Base-by-base conservation (phyloP, 1,140 invertebrate genomes). In the Papilio machaon region DNA sequence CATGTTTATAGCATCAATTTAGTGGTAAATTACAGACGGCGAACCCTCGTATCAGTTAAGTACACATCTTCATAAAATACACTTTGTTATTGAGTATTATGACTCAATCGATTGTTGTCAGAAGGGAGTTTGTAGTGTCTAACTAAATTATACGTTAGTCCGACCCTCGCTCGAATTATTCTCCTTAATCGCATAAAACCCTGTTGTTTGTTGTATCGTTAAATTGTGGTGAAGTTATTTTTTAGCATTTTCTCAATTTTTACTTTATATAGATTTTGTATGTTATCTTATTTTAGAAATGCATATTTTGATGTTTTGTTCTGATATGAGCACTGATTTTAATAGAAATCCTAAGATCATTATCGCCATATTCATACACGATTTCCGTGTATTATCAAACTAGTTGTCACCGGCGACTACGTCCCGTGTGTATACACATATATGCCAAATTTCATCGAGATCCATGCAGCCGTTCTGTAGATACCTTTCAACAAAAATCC, bases 31-130 rank as follows among this genome's bases (percentile, higher is more conserved):
- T 79, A 83, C 85, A 89, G 90, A 90, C 85, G 88, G 67, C 77
- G 81, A 90, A 83, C 89, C 91, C 90, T 83, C 85, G 64, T 85
- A 91, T 89, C 88, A 89, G 82, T 78, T 81, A 85, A 79, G 88
- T 83, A 93, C 86, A 92, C 89, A 92, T 92, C 90, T 91, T 91
- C 80, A 79, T 86, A 85, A 88, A 84, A 84, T 80, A 84, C 78
- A 78, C 80, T 76, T 82, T 81, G 85, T 89, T 88, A 89, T 85
- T 85, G 84, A 80, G 81, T 87, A 86, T 93, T 89, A 94, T 92
- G 91, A 90, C 92, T 94, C 91, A 92, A 94, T 94, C 85, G 88
- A 91, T 86, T 84, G 85, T 86, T 86, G 79, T 82, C 82, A 81
- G 85, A 84, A 87, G 85, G 87, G 85, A 88, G 86, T 85, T 84